Conservation (phyloP, 1,140 invertebrate genomes). For the Cydia splendana region DNA sequence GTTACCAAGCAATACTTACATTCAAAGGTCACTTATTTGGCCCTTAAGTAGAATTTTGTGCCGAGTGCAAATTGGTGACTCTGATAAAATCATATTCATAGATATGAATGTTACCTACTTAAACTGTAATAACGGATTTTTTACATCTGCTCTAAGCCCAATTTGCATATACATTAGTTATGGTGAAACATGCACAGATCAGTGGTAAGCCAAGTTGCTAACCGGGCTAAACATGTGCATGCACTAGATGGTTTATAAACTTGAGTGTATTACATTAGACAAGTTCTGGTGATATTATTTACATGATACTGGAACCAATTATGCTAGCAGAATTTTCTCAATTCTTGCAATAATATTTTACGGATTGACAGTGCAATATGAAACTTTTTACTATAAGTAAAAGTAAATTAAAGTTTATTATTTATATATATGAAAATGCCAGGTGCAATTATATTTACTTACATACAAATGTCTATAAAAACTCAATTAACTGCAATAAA, state of each 20-base stretch:
- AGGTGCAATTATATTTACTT: constrained; percentile 65
- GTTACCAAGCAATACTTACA: constrained; percentile 31
- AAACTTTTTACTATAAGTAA: constrained; percentile 76
- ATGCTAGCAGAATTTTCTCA: constrained; percentile 24
- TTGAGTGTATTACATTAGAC: constrained; percentile 17
- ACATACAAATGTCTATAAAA: constrained; percentile 28
- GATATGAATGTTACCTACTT: constrained; percentile 20
- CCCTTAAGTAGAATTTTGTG: not conserved
- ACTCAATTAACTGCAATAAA: constrained; percentile 27
- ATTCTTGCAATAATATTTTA: constrained; percentile 54
- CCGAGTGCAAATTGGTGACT: not conserved
- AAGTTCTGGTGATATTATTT: constrained; percentile 27
- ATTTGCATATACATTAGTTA: constrained; percentile 29
- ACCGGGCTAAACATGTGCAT: constrained; percentile 11
- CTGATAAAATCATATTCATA: constrained; percentile 16
- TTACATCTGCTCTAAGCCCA: constrained; percentile 22
- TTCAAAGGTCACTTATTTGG: constrained; percentile 10
- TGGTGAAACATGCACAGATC: constrained; percentile 21
- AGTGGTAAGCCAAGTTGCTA: constrained; percentile 19
- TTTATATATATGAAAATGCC: constrained; percentile 52
- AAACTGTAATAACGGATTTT: constrained; percentile 16
- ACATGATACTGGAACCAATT: constrained; percentile 24
- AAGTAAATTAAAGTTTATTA: constrained; percentile 56
- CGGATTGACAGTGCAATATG: constrained; percentile 74
- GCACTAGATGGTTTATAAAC: constrained; percentile 10